Conservation (phyloP, 1,140 invertebrate species). For the Atta texana region DNA sequence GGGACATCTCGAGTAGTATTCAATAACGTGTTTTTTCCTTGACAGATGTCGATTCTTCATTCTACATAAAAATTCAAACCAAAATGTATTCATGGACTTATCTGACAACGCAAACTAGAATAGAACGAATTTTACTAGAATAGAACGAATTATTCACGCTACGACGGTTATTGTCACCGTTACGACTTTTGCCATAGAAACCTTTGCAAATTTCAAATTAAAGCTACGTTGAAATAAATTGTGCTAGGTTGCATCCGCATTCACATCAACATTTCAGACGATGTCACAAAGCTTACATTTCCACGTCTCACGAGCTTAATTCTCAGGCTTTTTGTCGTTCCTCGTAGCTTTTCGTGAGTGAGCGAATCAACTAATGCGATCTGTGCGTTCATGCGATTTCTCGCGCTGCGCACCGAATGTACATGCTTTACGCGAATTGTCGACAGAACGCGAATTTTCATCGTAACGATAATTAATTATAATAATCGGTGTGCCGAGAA, state of each 20-base stretch:
- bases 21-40: background rate
- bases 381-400: slow-evolving; percentile 55
- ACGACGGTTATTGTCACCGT: background rate
- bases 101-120: background rate
- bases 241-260: background rate
- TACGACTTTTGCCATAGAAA: background rate
- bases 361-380: slow-evolving; percentile 48
- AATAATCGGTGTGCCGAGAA: slow-evolving; percentile 47
- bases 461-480: slow-evolving; percentile 52
- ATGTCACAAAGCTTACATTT: slow-evolving; percentile 34
- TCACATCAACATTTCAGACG: background rate
- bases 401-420: slow-evolving; percentile 4
- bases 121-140: background rate
- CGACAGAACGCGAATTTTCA: slow-evolving; percentile 31
- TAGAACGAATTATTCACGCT: background rate
- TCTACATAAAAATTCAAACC: slow-evolving; percentile 15
- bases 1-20: background rate
- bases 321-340: slow-evolving; percentile 44
- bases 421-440: slow-evolving; percentile 12
- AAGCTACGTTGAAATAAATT: slow-evolving; percentile 17
- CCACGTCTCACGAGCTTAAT: slow-evolving; percentile 25
- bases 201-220: background rate
- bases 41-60: background rate
- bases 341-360: slow-evolving; percentile 47
- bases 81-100: background rate